A percentile compares a stretch with the other conserved stretches of the same genome.
phyloP scores from a whole-genome alignment of 2,113 vertebrate species.

The Motacilla tschutschensis region DNA sequence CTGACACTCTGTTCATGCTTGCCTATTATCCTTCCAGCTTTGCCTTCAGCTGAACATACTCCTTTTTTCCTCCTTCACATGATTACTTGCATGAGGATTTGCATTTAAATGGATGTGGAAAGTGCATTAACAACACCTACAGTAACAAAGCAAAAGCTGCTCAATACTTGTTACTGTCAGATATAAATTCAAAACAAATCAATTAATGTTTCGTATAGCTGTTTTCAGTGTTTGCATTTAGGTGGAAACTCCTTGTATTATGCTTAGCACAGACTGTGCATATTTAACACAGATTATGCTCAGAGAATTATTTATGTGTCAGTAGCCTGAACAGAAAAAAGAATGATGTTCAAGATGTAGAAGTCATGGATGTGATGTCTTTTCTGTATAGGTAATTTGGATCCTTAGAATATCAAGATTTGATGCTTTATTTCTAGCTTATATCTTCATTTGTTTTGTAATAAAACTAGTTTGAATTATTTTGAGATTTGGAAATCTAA shows the following conservation, averaged over 20 bases:
- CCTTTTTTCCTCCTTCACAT: slow-evolving; percentile 39
- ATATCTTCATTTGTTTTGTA: neutral
- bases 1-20: slow-evolving; percentile 55
- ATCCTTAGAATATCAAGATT: neutral
- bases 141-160: slow-evolving; percentile 56
- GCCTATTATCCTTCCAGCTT: slow-evolving; percentile 62
- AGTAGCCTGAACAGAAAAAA: neutral
- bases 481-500: neutral
- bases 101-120: slow-evolving; percentile 76
- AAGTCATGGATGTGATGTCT: neutral
- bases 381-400: neutral
- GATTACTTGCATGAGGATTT: slow-evolving; percentile 75
- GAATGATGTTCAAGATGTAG: neutral
- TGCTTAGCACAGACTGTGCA: slow-evolving; percentile 22
- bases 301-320: slow-evolving; percentile 6
- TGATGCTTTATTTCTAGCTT: neutral
- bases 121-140: slow-evolving; percentile 70
- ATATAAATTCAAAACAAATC: slow-evolving; percentile 54
- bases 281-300: slow-evolving; percentile 34
- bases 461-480: neutral
- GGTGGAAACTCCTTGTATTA: slow-evolving; percentile 41
- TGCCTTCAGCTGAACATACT: slow-evolving; percentile 65
- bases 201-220: slow-evolving; percentile 47
- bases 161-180: slow-evolving; percentile 53
- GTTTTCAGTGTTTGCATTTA: slow-evolving; percentile 56